Base-by-base conservation (phyloP, 2,888 invertebrate genomes). In the Drosophila atripex region DNA sequence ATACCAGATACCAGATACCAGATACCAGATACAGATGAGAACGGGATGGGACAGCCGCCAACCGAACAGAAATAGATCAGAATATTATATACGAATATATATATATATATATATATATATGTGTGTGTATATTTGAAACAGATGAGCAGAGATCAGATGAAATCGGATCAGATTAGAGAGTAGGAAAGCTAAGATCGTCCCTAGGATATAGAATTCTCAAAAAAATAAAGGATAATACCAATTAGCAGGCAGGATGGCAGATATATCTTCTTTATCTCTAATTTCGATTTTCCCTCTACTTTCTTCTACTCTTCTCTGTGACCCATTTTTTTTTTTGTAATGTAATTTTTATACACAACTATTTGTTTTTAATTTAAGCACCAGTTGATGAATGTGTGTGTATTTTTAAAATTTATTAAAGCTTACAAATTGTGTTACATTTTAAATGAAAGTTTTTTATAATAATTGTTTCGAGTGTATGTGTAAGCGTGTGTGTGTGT, bases 401-500 rank as follows among this genome's bases (percentile, higher is more conserved):
- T 47, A 18, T 18, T 14, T 25, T 18, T 4, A 11, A 47, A 38
- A 35, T 38, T 51, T 38, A 66, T 18, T 50, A 35, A 9, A 18
- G 11, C 28, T 61, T 65, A 32, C 43, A 35, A n/a, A 52, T 52
- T 52, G 68, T 63, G 80, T 76, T 79, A 79, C 86, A 86, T 78
- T 86, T 86, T 57, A 76, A 86, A 86, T 79, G 79, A 41, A 41
- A 0, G 9, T 28, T 28, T 41, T 39, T 16, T 60, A 45, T 55
- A 61, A 11, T 64, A 75, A 72, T 68, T 66, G 63, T 47, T 57
- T 53, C 78, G 72, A 72, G 9, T 18, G 14, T 28, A 25, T 3
- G 38, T 38, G 21, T 14, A 28, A 11, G 43, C 45, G 14, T 30
- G 12, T 28, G 49, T 52, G 14, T 30, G 12, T 28, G 49, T 49